Evolutionary conservation across 2,797 vertebrate species (phyloP).

Genomic region (Epinephelus awoara): DNA sequence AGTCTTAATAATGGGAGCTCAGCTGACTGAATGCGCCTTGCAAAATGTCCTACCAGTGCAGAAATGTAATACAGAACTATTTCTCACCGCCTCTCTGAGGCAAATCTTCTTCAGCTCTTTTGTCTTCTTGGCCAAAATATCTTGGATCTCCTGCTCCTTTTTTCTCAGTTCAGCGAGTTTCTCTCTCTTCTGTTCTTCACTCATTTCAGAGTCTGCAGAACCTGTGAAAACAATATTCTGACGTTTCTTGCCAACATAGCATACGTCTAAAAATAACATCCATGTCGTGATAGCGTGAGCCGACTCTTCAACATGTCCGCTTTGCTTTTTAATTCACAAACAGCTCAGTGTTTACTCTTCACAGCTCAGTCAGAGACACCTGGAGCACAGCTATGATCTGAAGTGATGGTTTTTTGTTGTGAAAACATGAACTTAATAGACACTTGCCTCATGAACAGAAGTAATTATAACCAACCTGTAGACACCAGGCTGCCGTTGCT

Average conservation of each 20-base stretch:
- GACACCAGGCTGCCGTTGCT: conserved; percentile 98
- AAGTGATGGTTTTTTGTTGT: neutral
- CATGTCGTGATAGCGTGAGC: neutral
- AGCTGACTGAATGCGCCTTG: conserved; percentile 19
- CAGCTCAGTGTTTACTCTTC: neutral
- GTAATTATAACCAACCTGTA: conserved; percentile 87
- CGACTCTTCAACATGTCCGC: neutral
- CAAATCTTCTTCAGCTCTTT: conserved; percentile 97
- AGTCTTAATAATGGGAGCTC: conserved; percentile 40
- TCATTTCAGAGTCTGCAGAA: conserved; percentile 93
- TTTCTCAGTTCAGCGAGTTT: conserved; percentile 93
- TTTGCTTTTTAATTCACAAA: conserved; percentile 15
- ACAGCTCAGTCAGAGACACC: neutral
- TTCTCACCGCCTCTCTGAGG: conserved; percentile 94
- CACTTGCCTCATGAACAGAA: neutral
- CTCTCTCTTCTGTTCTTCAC: conserved; percentile 95
- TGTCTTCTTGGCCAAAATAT: conserved; percentile 92
- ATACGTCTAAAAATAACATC: neutral
- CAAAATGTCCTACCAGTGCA: conserved; percentile 9
- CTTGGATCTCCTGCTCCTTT: conserved; percentile 94
- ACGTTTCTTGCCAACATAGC: neutral
- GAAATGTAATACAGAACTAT: conserved; percentile 22
- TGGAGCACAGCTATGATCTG: neutral
- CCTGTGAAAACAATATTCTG: conserved; percentile 64
- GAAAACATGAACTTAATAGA: neutral